phyloP scores from a whole-genome alignment of 2,888 invertebrate species.

The Hanleya hanleyi region DNA sequence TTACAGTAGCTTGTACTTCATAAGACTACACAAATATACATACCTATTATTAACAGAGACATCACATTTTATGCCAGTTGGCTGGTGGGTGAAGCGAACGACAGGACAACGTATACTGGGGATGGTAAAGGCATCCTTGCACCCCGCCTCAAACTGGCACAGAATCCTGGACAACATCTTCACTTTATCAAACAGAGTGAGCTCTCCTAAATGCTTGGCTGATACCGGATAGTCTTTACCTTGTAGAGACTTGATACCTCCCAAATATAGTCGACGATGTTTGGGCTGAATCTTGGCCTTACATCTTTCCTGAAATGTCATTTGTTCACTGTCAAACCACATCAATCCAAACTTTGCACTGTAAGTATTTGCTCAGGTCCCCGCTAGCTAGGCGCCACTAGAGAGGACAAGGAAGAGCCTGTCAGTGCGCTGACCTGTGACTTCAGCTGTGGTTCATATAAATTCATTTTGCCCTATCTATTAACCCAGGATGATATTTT shows the following conservation, averaged over 20 bases:
- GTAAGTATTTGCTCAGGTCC: too few relatives aligned
- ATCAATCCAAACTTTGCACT: too few relatives aligned
- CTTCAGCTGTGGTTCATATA: too few relatives aligned
- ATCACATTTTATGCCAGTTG: slow-evolving; percentile 61
- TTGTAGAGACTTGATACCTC: slow-evolving; percentile 51
- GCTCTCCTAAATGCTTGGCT: slow-evolving; percentile 39
- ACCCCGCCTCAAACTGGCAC: slow-evolving; percentile 37
- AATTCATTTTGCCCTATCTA: too few relatives aligned
- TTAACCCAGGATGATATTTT: too few relatives aligned
- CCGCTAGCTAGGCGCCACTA: too few relatives aligned
- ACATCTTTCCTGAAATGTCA: background rate
- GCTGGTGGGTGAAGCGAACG: slow-evolving; percentile 53
- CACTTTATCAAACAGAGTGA: slow-evolving; percentile 44
- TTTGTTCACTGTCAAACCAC: too few relatives aligned
- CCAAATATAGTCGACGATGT: slow-evolving; percentile 39
- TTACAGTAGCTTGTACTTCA: too few relatives aligned
- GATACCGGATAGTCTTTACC: slow-evolving; percentile 49
- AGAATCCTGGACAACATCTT: slow-evolving; percentile 50
- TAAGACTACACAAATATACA: slow-evolving; percentile 17
- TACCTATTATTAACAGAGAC: slow-evolving; percentile 68
- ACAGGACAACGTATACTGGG: slow-evolving; percentile 63
- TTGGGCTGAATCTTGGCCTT: background rate
- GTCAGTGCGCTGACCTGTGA: too few relatives aligned
- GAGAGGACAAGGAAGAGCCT: too few relatives aligned
- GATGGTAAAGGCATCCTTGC: slow-evolving; percentile 48